These are phyloP conservation scores for Turdus rufiventris DNA, from an alignment of 2,113 vertebrate genomes.

Conservation along the genomic window DNA sequence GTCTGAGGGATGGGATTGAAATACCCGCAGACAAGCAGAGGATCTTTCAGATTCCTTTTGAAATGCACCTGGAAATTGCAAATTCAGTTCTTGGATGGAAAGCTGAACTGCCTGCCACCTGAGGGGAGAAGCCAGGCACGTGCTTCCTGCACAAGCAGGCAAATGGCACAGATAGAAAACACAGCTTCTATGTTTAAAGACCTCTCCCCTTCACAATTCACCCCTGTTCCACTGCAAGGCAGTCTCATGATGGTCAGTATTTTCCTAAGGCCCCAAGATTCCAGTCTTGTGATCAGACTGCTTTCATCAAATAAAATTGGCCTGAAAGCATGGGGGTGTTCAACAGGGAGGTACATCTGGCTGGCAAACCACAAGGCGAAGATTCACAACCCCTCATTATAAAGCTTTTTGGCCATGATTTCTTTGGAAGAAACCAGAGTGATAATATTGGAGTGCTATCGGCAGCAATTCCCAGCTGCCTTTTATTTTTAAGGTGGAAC, in stretches of 20 bases:
- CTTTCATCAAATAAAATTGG: background rate
- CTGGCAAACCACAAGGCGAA: background rate
- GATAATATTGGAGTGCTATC: background rate
- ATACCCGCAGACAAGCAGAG: constrained; percentile 24
- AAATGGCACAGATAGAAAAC: background rate
- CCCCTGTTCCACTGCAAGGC: background rate
- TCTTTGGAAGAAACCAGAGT: background rate
- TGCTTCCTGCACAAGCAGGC: background rate
- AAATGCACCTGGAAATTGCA: constrained; percentile 58
- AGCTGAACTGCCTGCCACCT: background rate
- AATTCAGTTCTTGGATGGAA: background rate
- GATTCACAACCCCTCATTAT: background rate
- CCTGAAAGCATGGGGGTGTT: background rate
- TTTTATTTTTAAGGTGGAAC: background rate
- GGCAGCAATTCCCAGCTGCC: background rate
- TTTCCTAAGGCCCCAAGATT: background rate
- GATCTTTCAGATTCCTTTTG: constrained; percentile 47
- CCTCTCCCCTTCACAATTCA: background rate
- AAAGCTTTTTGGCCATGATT: background rate
- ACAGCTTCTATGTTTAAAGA: background rate
- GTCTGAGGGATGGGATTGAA: constrained; percentile 32
- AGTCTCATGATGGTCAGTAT: background rate
- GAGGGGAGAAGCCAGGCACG: background rate
- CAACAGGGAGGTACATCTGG: background rate
- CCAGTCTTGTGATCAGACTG: background rate